Evolutionary conservation across 2,888 invertebrate genomes (phyloP).

Genomic region (Hymenopus coronatus): DNA sequence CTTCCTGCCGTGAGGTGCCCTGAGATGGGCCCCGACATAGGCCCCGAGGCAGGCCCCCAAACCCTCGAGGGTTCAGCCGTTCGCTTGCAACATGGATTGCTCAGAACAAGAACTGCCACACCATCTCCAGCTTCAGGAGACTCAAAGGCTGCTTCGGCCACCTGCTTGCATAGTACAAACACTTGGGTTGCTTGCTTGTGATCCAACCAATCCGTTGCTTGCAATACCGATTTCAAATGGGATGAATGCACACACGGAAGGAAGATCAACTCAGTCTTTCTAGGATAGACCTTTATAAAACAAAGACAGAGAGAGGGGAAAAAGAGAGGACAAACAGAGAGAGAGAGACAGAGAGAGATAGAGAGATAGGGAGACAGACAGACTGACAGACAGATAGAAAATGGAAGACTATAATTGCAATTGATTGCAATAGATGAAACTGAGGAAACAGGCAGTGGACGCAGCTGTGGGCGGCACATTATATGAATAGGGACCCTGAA

Average conservation of each 20-base stretch:
- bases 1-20: constrained; percentile 30
- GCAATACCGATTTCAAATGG: constrained; percentile 12
- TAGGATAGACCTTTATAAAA: constrained; percentile 3
- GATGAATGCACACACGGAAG: constrained; percentile 11
- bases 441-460: background rate
- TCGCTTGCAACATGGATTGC: constrained; percentile 37
- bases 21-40: constrained; percentile 7
- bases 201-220: constrained; percentile 17
- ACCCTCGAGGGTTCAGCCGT: constrained; percentile 33
- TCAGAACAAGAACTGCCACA: constrained; percentile 36
- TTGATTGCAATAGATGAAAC: background rate
- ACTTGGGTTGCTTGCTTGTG: constrained; percentile 22
- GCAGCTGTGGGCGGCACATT: background rate
- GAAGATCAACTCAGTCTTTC: constrained; percentile 24
- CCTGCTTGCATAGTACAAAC: constrained; percentile 35
- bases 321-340: background rate
- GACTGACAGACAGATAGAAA: background rate
- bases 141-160: constrained; percentile 33
- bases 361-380: background rate
- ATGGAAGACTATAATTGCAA: background rate
- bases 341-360: background rate
- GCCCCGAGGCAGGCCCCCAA: constrained; percentile 32
- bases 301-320: constrained; percentile 5
- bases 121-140: constrained; percentile 35
- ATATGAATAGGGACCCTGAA: background rate